phyloP scores from a whole-genome alignment of 1,140 invertebrate genomes.

The Dendroctonus valens region DNA sequence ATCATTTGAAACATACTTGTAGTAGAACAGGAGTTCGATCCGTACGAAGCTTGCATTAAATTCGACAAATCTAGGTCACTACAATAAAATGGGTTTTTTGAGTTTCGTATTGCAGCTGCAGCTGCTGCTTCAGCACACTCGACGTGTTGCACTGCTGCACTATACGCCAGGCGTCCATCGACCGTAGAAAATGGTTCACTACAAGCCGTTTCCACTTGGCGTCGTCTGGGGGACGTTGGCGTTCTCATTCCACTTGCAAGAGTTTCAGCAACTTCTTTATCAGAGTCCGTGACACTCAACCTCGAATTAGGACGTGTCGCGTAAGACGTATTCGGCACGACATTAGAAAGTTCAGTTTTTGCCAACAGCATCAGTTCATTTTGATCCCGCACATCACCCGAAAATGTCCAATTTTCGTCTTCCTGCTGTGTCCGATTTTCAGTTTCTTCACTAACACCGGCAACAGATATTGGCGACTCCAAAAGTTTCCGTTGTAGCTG shows the following conservation, averaged over 20 bases:
- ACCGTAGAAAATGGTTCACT: slow-evolving; percentile 60
- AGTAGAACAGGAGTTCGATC: slow-evolving; percentile 52
- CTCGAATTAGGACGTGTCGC: slow-evolving; percentile 59
- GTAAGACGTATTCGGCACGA: slow-evolving; percentile 41
- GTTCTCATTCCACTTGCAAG: slow-evolving; percentile 51
- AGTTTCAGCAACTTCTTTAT: slow-evolving; percentile 57
- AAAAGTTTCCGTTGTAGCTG: slow-evolving; percentile 70
- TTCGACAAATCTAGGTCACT: slow-evolving; percentile 54
- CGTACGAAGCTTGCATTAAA: slow-evolving; percentile 55
- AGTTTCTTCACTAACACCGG: slow-evolving; percentile 58
- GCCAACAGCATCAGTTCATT: slow-evolving; percentile 56
- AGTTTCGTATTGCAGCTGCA: slow-evolving; percentile 37
- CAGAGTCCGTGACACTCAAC: slow-evolving; percentile 55
- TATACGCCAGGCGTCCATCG: slow-evolving; percentile 59
- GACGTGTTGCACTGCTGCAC: slow-evolving; percentile 59
- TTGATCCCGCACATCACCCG: slow-evolving; percentile 60
- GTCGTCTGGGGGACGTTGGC: slow-evolving; percentile 57
- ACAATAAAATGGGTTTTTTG: slow-evolving; percentile 49
- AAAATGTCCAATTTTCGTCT: slow-evolving; percentile 72
- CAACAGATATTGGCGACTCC: slow-evolving; percentile 53
- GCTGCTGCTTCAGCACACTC: slow-evolving; percentile 52
- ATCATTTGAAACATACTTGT: slow-evolving; percentile 53
- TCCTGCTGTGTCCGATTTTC: slow-evolving; percentile 67
- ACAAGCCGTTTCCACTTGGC: slow-evolving; percentile 54
- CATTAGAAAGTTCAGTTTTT: slow-evolving; percentile 45